These are phyloP conservation scores for Miltochrista miniata DNA, from an alignment of 2,888 invertebrate species.

Conservation along the genomic window DNA sequence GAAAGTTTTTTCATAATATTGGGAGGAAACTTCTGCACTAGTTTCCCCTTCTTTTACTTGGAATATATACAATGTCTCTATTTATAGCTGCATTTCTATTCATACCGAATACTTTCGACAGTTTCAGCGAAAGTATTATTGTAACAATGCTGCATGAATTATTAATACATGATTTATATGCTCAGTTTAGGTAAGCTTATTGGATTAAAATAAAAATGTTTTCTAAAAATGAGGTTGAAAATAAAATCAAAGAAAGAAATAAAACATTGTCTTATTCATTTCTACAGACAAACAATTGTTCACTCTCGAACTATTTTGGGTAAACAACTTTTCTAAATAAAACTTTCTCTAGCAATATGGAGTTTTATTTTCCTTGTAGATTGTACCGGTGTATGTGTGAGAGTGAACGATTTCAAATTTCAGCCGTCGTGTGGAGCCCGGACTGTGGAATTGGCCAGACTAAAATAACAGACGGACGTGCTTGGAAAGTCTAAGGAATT, in stretches of 20 bases:
- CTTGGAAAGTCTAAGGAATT: slow-evolving; percentile 68
- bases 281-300: neutral
- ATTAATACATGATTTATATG: no score
- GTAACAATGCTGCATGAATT: neutral
- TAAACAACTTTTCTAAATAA: slow-evolving; percentile 26
- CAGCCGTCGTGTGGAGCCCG: slow-evolving; percentile 51
- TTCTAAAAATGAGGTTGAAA: neutral
- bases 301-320: neutral
- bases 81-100: slow-evolving; percentile 14
- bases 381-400: slow-evolving; percentile 19
- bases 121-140: neutral
- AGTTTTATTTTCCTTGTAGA: slow-evolving; percentile 37
- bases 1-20: slow-evolving; percentile 41
- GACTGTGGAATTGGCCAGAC: slow-evolving; percentile 67
- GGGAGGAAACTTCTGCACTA: slow-evolving; percentile 37
- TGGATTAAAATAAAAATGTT: neutral
- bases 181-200: no score
- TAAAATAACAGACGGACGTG: slow-evolving; percentile 75
- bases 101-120: slow-evolving; percentile 3
- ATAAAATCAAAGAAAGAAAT: neutral
- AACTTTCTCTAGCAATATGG: slow-evolving; percentile 28
- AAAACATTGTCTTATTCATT: neutral
- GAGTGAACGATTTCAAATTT: slow-evolving; percentile 57
- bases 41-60: slow-evolving; percentile 30
- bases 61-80: slow-evolving; percentile 27